These are phyloP conservation scores for Dipodomys spectabilis DNA, from an alignment of 2,113 vertebrate species.

Conservation along the genomic window DNA sequence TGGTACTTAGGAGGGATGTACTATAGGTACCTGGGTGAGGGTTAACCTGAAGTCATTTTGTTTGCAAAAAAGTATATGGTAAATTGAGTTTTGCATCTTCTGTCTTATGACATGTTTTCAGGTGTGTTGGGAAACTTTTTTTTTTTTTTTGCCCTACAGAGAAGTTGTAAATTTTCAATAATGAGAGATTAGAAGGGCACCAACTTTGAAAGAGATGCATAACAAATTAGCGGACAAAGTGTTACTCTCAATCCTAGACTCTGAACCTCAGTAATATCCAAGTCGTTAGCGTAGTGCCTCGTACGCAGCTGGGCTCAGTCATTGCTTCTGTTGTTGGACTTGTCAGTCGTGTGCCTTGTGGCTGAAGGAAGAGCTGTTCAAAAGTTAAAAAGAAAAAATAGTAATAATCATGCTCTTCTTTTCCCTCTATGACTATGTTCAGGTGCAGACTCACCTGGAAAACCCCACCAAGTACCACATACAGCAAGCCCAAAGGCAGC, in stretches of 20 bases:
- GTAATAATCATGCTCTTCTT: constrained; percentile 67
- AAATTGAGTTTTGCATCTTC: neutral
- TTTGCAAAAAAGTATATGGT: constrained; percentile 43
- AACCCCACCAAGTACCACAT: constrained; percentile 97
- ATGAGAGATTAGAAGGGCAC: neutral
- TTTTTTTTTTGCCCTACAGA: neutral
- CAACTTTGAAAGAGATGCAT: neutral
- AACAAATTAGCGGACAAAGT: neutral
- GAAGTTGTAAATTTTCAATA: constrained; percentile 35
- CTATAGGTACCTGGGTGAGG: neutral
- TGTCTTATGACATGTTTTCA: constrained; percentile 14
- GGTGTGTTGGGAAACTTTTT: neutral
- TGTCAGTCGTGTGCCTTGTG: neutral
- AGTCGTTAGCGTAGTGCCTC: constrained; percentile 32
- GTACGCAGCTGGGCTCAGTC: neutral
- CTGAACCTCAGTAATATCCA: neutral
- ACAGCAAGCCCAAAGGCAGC: constrained; percentile 97
- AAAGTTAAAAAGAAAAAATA: neutral
- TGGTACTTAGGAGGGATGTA: constrained; percentile 33
- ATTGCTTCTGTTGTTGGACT: neutral
- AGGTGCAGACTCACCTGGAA: constrained; percentile 98
- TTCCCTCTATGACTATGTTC: constrained; percentile 70
- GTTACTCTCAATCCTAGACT: constrained; percentile 49
- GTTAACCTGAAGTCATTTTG: neutral
- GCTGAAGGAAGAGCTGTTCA: neutral